These are phyloP conservation scores for Scaptomyza hsui DNA, from an alignment of 1,140 invertebrate species.

Conservation along the genomic window DNA sequence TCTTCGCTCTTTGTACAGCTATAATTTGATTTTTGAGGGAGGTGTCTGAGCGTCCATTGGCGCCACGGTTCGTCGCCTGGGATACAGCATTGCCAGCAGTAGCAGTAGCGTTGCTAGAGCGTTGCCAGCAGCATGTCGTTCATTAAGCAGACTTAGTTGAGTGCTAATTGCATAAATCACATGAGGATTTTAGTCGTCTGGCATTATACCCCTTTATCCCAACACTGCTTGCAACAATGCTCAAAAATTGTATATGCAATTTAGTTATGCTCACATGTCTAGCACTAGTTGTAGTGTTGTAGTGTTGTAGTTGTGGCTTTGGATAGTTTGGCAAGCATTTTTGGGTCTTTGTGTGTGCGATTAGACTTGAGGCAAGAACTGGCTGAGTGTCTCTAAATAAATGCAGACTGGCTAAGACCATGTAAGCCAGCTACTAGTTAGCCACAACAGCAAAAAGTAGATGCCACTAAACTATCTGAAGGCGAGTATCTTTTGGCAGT, in stretches of 20 bases:
- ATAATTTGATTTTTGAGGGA: constrained; percentile 48
- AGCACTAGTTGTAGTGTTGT: not conserved
- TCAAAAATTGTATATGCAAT: constrained; percentile 16
- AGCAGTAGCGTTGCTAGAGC: constrained; percentile 23
- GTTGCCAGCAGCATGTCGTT: constrained; percentile 57
- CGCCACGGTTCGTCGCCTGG: constrained; percentile 40
- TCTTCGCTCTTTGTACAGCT: not conserved
- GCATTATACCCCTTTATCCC: constrained; percentile 6
- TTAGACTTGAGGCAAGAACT: constrained; percentile 4
- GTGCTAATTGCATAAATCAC: constrained; percentile 81
- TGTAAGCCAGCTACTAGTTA: constrained; percentile 26
- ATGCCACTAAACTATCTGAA: constrained; percentile 50
- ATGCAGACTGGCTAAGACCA: constrained; percentile 40
- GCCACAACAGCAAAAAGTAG: constrained; percentile 22
- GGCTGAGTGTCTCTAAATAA: constrained; percentile 33
- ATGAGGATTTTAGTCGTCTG: constrained; percentile 70
- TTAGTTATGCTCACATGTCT: constrained; percentile 3
- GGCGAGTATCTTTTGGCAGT: constrained; percentile 46
- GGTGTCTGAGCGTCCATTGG: constrained; percentile 37
- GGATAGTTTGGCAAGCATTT: constrained; percentile 45
- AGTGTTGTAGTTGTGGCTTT: constrained; percentile 9
- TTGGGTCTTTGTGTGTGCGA: constrained; percentile 31
- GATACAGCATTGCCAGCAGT: not conserved
- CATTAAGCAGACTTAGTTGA: constrained; percentile 71
- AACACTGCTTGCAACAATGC: not conserved